These are phyloP conservation scores for Athetis lepigone DNA, from an alignment of 2,888 invertebrate genomes.

Conservation along the genomic window DNA sequence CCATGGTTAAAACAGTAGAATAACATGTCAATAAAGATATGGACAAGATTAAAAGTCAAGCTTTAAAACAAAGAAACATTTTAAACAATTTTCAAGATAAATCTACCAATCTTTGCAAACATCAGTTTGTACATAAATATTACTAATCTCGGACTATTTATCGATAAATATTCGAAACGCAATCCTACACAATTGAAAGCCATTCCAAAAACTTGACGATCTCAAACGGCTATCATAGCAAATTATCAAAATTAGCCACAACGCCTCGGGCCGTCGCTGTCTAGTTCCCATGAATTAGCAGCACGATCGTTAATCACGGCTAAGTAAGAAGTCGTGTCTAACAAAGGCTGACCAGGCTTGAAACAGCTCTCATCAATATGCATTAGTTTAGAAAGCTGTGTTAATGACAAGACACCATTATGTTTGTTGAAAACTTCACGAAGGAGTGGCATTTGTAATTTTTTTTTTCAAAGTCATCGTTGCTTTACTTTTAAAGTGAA, in stretches of 20 bases:
- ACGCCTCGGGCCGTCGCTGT: constrained; percentile 26
- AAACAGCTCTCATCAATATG: constrained; percentile 52
- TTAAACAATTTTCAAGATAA: no score
- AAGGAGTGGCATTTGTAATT: constrained; percentile 7
- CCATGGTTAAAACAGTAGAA: no score
- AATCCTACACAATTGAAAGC: background rate
- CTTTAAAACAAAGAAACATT: no score
- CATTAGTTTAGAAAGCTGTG: constrained; percentile 56
- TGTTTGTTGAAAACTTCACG: constrained; percentile 35
- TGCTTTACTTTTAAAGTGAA: background rate
- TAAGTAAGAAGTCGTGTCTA: constrained; percentile 55
- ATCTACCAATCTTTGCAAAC: no score
- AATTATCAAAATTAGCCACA: constrained; percentile 41
- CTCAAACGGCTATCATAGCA: constrained; percentile 18
- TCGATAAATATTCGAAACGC: background rate
- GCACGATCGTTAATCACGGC: constrained; percentile 53
- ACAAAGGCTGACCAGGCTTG: constrained; percentile 43
- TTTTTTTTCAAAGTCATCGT: constrained; percentile 16
- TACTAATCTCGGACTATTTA: background rate
- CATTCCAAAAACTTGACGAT: background rate
- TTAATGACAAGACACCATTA: constrained; percentile 39
- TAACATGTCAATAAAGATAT: no score
- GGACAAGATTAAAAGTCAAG: no score
- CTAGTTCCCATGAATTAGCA: constrained; percentile 39
- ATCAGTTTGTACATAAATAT: no score